These are phyloP conservation scores for Diadegma fenestrale DNA, from an alignment of 2,888 invertebrate species.

Conservation along the genomic window DNA sequence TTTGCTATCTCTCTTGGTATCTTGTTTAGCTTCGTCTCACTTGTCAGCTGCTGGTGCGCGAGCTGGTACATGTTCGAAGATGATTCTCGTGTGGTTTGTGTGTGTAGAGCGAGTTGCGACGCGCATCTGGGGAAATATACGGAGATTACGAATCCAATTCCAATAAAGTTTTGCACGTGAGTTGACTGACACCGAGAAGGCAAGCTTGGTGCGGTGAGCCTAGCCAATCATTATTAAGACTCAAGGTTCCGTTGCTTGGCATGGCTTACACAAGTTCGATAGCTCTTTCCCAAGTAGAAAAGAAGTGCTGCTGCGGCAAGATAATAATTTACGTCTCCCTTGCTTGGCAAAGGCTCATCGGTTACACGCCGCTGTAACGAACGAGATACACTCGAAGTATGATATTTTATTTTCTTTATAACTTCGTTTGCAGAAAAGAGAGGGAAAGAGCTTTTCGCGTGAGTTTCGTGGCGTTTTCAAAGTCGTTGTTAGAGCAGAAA, in stretches of 20 bases:
- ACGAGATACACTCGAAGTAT: conserved; percentile 20
- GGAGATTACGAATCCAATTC: conserved; percentile 83
- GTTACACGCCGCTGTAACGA: conserved; percentile 30
- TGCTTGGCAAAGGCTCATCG: conserved; percentile 9
- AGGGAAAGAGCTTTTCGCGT: neutral
- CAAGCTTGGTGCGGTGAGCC: conserved; percentile 70
- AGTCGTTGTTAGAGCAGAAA: neutral
- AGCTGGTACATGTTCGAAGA: conserved; percentile 34
- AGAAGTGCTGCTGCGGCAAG: conserved; percentile 21
- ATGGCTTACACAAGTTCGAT: conserved; percentile 70
- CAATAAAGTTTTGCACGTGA: conserved; percentile 83
- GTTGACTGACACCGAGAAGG: conserved; percentile 78
- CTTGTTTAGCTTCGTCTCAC: neutral
- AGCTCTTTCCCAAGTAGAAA: conserved; percentile 34
- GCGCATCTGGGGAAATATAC: conserved; percentile 81
- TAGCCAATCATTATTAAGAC: conserved; percentile 68
- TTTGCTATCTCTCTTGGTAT: conserved; percentile 2
- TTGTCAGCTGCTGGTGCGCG: conserved; percentile 29
- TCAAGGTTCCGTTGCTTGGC: conserved; percentile 17
- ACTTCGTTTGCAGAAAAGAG: neutral
- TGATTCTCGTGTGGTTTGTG: conserved; percentile 25
- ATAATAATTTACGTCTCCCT: conserved; percentile 63
- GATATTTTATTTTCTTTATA: conserved; percentile 20
- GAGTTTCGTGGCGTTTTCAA: conserved; percentile 3
- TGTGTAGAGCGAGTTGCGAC: conserved; percentile 61